phyloP scores from a whole-genome alignment of 35 echinoderm and acorn worm species.

The Apostichopus californicus region DNA sequence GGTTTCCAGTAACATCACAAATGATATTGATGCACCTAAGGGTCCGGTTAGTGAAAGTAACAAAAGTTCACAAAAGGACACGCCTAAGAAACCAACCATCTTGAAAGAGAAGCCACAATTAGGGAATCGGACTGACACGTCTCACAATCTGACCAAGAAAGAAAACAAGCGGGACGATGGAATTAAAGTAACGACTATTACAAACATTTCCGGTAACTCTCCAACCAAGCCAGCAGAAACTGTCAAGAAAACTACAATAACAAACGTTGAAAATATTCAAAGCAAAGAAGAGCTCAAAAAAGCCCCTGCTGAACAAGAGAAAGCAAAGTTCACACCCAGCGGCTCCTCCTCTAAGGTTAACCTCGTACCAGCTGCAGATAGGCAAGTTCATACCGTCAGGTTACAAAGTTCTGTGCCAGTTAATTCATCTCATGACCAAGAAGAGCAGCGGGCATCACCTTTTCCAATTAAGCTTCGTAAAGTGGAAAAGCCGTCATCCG shows the following conservation, averaged over 20 bases:
- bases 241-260: conserved; percentile 9
- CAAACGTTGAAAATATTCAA: background rate
- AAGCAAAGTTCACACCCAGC: too few relatives aligned
- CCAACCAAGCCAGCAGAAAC: background rate
- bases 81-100: background rate
- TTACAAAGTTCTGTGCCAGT: background rate
- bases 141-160: background rate
- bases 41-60: background rate
- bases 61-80: background rate
- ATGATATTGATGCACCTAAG: conserved; percentile 8
- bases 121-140: background rate
- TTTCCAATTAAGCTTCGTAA: conserved; percentile 51
- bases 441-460: background rate
- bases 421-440: background rate
- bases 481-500: background rate
- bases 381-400: background rate
- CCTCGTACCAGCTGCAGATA: background rate
- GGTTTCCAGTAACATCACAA: background rate
- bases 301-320: background rate
- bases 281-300: background rate
- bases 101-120: background rate
- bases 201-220: background rate
- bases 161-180: background rate
- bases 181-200: background rate
- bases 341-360: background rate